A percentile compares a stretch with the other conserved stretches of the same genome.
Evolutionary conservation across 2,797 vertebrate species (phyloP).

Genomic region (Macropus fuliginosus): DNA sequence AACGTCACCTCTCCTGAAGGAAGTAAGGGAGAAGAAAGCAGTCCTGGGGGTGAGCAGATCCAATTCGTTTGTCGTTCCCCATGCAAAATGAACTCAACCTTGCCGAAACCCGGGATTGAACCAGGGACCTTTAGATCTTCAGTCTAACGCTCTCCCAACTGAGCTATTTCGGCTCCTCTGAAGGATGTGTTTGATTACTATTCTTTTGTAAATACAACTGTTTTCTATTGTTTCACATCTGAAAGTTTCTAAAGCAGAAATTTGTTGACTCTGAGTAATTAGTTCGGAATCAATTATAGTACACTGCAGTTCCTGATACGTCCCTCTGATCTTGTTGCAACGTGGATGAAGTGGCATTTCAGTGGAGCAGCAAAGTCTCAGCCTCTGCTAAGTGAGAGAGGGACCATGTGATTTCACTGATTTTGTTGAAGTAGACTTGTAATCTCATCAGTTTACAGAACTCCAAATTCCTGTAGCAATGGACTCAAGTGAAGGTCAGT

Average conservation of each 20-base stretch:
- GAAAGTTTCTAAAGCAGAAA: background rate
- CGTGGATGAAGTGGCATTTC: background rate
- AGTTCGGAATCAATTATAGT: background rate
- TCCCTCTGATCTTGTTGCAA: background rate
- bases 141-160: slow-evolving; percentile 82
- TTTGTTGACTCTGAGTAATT: background rate
- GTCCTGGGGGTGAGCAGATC: background rate
- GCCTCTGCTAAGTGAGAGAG: background rate
- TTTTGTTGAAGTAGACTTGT: background rate
- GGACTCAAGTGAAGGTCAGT: background rate
- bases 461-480: background rate
- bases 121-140: slow-evolving; percentile 81
- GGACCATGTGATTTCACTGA: background rate
- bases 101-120: slow-evolving; percentile 78
- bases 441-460: background rate
- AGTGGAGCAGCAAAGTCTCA: background rate
- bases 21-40: too few species aligned
- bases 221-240: background rate
- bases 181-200: rapidly evolving
- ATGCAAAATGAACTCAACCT: too few species aligned
- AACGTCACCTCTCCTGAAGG: background rate
- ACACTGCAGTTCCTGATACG: background rate
- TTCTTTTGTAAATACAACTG: background rate
- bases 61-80: background rate
- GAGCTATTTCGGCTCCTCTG: slow-evolving; percentile 76